phyloP scores from a whole-genome alignment of 2,888 invertebrate species.

The Tetrapedia diversipes region DNA sequence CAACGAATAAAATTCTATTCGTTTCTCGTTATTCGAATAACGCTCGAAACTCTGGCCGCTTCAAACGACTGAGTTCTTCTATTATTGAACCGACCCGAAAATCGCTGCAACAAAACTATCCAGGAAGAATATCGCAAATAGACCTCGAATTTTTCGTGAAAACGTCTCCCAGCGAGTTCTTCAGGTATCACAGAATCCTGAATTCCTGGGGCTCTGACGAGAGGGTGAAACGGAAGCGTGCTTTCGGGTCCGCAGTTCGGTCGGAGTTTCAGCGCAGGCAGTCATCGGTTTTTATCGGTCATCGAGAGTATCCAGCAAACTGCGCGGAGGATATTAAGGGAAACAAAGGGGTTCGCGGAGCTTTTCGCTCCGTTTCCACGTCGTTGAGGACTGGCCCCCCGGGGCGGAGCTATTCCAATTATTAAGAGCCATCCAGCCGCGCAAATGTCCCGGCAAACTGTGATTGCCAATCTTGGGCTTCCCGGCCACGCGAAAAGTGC shows the following conservation, averaged over 20 bases:
- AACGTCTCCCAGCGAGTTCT: too few relatives aligned
- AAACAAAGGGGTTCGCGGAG: slow-evolving; percentile 43
- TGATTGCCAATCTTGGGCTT: slow-evolving; percentile 68
- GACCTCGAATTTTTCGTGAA: too few relatives aligned
- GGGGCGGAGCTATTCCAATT: slow-evolving; percentile 69
- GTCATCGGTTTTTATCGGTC: slow-evolving; percentile 45
- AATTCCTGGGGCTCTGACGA: too few relatives aligned
- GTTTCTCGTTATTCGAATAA: too few relatives aligned
- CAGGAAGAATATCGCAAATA: too few relatives aligned
- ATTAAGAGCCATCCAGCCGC: slow-evolving; percentile 65
- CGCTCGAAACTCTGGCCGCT: too few relatives aligned
- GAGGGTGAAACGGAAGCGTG: background rate
- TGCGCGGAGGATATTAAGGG: slow-evolving; percentile 38
- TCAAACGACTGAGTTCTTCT: too few relatives aligned
- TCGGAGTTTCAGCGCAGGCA: background rate
- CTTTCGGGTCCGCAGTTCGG: background rate
- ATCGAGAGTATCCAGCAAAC: slow-evolving; percentile 21
- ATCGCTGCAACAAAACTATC: too few relatives aligned
- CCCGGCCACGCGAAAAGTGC: slow-evolving; percentile 29
- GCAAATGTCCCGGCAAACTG: slow-evolving; percentile 68
- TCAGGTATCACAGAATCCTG: too few relatives aligned
- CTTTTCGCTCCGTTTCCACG: slow-evolving; percentile 52
- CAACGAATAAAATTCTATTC: too few relatives aligned
- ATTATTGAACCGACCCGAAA: too few relatives aligned
- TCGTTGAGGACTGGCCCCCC: slow-evolving; percentile 33